A percentile compares a stretch with the other conserved stretches of the same genome.
Evolutionary conservation across 1,140 invertebrate species (phyloP).

Genomic region (Diprion similis): DNA sequence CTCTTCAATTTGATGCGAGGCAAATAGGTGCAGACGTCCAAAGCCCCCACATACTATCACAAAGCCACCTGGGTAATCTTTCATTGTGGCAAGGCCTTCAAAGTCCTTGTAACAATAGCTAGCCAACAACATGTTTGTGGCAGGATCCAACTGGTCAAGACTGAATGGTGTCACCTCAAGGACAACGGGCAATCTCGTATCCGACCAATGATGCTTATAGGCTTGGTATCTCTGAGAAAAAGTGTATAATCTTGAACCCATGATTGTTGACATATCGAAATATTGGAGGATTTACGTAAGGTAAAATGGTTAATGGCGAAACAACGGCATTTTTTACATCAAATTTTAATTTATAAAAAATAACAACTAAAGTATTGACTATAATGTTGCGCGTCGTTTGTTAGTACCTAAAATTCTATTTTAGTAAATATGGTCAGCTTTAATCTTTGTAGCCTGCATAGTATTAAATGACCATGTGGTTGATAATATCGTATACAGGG

Average conservation of each 20-base stretch:
- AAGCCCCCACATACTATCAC: conserved; percentile 88
- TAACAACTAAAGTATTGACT: no score
- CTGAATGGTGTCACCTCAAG: conserved; percentile 90
- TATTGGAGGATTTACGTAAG: no score
- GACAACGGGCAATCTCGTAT: conserved; percentile 83
- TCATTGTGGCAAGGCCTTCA: conserved; percentile 76
- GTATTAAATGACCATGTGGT: no score
- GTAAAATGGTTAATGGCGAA: background rate
- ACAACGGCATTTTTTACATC: no score
- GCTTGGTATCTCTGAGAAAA: conserved; percentile 83
- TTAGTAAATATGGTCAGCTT: no score
- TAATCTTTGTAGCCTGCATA: no score
- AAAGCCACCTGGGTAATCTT: conserved; percentile 82
- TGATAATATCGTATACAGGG: background rate
- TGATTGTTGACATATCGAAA: background rate
- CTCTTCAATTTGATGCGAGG: conserved; percentile 81
- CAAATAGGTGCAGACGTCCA: conserved; percentile 89
- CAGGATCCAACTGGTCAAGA: conserved; percentile 88
- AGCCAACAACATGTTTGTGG: conserved; percentile 79
- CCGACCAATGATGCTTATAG: conserved; percentile 96
- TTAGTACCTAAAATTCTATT: no score
- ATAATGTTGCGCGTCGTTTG: no score
- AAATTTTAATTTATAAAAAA: no score
- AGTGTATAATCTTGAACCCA: conserved; percentile 29
- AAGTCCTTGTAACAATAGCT: conserved; percentile 95